Conservation (phyloP, 2,113 vertebrate species). For the Terrapene triunguis region DNA sequence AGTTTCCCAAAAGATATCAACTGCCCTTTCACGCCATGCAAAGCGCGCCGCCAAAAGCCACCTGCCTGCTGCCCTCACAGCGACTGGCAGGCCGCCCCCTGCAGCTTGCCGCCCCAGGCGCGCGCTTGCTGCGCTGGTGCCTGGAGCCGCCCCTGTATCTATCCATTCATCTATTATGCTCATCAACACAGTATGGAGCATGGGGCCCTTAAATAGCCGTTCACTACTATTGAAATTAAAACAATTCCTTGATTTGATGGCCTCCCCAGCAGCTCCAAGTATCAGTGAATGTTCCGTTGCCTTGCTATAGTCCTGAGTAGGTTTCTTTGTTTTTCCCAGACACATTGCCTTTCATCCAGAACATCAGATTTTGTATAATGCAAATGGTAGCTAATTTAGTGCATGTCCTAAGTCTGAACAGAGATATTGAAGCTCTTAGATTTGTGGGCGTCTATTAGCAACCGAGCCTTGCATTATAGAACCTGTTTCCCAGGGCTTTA, state of each 20-base stretch:
- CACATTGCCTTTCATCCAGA: accelerated
- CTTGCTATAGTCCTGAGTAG: neutral
- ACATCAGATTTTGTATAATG: neutral
- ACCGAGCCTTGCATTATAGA: accelerated
- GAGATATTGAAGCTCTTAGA: neutral
- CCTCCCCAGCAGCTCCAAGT: accelerated
- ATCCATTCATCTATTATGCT: neutral
- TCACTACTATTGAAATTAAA: neutral
- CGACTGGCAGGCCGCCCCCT: too few species aligned
- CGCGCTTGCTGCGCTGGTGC: too few species aligned
- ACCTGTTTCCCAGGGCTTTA: neutral
- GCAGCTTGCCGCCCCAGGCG: too few species aligned
- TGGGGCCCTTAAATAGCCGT: neutral
- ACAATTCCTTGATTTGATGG: accelerated
- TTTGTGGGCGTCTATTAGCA: neutral
- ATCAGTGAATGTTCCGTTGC: neutral
- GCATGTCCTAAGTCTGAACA: accelerated
- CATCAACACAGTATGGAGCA: neutral
- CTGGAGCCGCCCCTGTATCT: neutral
- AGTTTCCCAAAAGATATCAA: accelerated
- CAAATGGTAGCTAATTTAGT: accelerated
- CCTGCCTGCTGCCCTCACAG: too few species aligned
- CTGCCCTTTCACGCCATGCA: neutral
- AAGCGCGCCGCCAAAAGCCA: neutral
- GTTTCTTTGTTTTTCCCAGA: accelerated